Conservation (phyloP, 2,113 vertebrate genomes). For the Galbula dea region DNA sequence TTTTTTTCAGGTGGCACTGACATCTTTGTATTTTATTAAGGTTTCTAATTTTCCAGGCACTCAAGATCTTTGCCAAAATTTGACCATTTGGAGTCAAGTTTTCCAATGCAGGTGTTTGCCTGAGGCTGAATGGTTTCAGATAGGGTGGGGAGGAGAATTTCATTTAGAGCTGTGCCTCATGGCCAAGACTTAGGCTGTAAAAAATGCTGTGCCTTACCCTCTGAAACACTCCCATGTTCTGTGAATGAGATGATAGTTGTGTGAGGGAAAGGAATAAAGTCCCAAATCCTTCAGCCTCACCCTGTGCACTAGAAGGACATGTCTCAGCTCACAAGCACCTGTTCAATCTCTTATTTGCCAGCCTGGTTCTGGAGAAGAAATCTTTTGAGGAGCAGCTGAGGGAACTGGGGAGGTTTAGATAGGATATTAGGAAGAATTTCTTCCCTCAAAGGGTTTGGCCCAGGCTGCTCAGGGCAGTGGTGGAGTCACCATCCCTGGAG, state of each 20-base stretch:
- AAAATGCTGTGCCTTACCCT: not conserved
- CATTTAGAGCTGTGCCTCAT: not conserved
- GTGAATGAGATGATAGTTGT: not conserved
- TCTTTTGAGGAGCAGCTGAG: no score
- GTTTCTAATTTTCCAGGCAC: not conserved
- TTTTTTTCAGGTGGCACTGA: constrained; percentile 4
- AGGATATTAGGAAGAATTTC: no score
- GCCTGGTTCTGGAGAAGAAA: no score
- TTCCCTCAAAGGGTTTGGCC: no score
- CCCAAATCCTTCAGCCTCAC: not conserved
- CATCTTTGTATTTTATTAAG: not conserved
- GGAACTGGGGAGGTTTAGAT: no score
- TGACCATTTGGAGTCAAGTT: constrained; percentile 32
- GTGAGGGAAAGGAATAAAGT: not conserved
- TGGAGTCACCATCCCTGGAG: no score
- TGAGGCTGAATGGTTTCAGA: constrained; percentile 3
- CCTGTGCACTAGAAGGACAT: not conserved
- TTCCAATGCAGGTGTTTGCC: constrained; percentile 49
- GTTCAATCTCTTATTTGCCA: not conserved
- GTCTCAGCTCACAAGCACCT: not conserved
- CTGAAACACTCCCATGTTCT: not conserved
- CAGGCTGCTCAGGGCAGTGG: no score
- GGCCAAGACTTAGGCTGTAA: not conserved
- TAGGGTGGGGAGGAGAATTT: not conserved
- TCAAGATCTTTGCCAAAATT: constrained; percentile 5